Percentiles rank a stretch among this genome's conserved stretches.
Conservation (phyloP, 2,888 invertebrate genomes). For the Dugesia japonica region DNA sequence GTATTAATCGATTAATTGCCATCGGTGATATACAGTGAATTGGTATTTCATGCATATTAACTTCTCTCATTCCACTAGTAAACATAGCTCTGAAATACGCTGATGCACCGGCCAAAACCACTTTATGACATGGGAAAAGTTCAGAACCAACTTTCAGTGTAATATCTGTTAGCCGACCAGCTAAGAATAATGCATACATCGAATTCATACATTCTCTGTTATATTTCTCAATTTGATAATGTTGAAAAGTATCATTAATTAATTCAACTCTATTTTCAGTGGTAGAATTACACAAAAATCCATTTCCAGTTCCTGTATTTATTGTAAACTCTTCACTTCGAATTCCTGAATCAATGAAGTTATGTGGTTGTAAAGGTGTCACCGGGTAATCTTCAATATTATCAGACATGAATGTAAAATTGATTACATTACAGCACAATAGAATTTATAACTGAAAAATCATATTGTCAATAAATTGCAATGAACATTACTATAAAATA, state of each 20-base stretch:
- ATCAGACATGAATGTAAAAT: conserved; percentile 6
- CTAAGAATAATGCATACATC: conserved; percentile 29
- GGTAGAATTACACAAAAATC: conserved; percentile 20
- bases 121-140: conserved; percentile 66
- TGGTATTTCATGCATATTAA: conserved; percentile 68
- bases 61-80: conserved; percentile 72
- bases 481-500: too few relatives aligned
- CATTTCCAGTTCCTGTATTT: not conserved
- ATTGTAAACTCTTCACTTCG: not conserved
- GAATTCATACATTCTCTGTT: conserved; percentile 16
- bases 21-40: conserved; percentile 58
- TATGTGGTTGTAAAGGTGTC: not conserved
- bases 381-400: conserved; percentile 28
- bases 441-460: too few relatives aligned
- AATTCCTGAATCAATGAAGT: not conserved
- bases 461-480: too few relatives aligned
- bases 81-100: conserved; percentile 91
- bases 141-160: conserved; percentile 40
- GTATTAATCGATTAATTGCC: conserved; percentile 68
- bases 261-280: too few relatives aligned
- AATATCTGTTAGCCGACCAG: conserved; percentile 23
- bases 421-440: not conserved
- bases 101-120: conserved; percentile 71
- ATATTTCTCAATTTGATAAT: conserved; percentile 17
- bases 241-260: not conserved